These are phyloP conservation scores for Caenorhabditis sp. DNA, from an alignment of 2,888 invertebrate species.

Conservation along the genomic window DNA sequence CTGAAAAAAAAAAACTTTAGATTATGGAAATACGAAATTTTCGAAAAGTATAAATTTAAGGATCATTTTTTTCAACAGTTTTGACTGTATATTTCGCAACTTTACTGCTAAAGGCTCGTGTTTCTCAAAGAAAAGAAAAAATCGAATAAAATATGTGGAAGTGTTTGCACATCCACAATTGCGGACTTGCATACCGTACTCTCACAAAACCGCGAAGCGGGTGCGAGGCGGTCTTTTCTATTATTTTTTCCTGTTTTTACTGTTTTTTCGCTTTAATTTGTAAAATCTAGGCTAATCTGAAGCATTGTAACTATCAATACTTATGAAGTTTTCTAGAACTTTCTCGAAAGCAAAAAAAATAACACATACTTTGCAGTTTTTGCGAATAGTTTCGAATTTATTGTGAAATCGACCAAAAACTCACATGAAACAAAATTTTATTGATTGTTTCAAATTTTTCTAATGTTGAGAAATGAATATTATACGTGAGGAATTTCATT, in stretches of 20 bases:
- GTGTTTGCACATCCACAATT: constrained; percentile 2
- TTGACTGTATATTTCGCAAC: neutral
- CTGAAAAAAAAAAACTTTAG: neutral
- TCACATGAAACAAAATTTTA: neutral
- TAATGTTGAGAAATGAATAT: neutral
- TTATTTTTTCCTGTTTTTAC: neutral
- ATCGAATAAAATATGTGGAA: neutral
- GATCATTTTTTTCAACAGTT: neutral
- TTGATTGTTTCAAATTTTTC: neutral
- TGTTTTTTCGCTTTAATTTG: neutral
- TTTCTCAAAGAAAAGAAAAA: neutral
- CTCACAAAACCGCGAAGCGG: constrained; percentile 1
- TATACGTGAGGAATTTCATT: neutral
- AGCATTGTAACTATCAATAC: too few species aligned
- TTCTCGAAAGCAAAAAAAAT: constrained; percentile 2
- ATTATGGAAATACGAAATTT: too few species aligned
- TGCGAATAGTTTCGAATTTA: neutral
- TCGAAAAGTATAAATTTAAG: too few species aligned
- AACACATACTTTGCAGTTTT: neutral
- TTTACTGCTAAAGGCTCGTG: neutral
- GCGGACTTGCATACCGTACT: constrained; percentile 5
- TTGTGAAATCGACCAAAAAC: neutral
- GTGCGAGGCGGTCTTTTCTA: constrained; percentile 5
- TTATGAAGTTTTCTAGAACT: too few species aligned
- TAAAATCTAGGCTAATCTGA: too few species aligned